Evolutionary conservation across 2,797 vertebrate species (phyloP).

Genomic region (Gila robusta): DNA sequence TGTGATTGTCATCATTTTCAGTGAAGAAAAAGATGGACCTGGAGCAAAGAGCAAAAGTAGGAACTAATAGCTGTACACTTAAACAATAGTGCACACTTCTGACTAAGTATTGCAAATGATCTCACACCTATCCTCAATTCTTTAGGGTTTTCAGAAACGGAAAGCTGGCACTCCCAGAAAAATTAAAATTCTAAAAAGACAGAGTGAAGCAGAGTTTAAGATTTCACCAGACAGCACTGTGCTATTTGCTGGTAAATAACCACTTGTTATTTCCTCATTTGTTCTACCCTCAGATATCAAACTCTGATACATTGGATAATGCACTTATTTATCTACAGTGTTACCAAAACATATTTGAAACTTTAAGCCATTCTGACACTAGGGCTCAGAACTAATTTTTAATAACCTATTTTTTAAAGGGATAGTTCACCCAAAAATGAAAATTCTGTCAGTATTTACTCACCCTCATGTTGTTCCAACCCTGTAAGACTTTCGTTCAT

Average conservation of each 20-base stretch:
- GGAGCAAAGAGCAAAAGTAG: conserved; percentile 56
- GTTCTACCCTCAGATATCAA: background rate
- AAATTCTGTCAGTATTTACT: too few species aligned
- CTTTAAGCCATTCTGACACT: background rate
- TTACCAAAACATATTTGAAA: background rate
- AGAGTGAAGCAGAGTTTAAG: background rate
- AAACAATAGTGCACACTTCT: background rate
- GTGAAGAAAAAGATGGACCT: conserved; percentile 56
- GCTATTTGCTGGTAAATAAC: conserved; percentile 40
- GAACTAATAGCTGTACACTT: background rate
- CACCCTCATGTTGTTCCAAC: too few species aligned
- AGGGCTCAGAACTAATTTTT: background rate
- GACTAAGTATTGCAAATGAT: background rate
- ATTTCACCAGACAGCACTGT: conserved; percentile 59
- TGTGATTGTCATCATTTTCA: background rate
- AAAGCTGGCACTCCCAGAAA: conserved; percentile 43
- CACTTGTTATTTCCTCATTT: background rate
- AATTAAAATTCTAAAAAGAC: background rate
- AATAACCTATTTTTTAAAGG: background rate
- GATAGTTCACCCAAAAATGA: too few species aligned
- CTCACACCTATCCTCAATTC: conserved; percentile 2
- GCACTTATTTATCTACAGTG: background rate
- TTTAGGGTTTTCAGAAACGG: conserved; percentile 45
- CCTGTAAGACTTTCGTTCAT: too few species aligned
- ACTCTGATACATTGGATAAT: background rate